Percentiles rank a stretch among this genome's conserved stretches.
These are phyloP conservation scores for Dascillus cervinus DNA, from an alignment of 2,888 invertebrate genomes.

Conservation along the genomic window DNA sequence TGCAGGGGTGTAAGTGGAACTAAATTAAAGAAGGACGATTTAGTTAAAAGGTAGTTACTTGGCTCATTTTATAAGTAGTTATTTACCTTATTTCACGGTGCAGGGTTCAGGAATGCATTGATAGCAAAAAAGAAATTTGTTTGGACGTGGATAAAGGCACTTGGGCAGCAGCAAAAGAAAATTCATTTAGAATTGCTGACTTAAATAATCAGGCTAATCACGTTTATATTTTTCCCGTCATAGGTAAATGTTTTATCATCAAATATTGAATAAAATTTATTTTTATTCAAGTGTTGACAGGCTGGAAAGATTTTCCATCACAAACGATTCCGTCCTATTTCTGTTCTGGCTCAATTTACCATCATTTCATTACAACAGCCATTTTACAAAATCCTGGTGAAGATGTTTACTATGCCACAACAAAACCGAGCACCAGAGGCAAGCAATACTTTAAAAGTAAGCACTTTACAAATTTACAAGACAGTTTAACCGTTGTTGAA, in stretches of 20 bases:
- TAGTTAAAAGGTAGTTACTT: no score
- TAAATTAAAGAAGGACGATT: no score
- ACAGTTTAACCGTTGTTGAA: background rate
- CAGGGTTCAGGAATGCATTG: no score
- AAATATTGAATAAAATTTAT: no score
- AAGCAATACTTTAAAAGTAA: conserved; percentile 5
- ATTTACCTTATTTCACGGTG: no score
- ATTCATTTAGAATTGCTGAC: background rate
- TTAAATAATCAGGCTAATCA: no score
- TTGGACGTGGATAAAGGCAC: background rate
- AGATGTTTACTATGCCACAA: conserved; percentile 2
- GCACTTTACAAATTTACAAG: background rate
- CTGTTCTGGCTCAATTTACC: conserved; percentile 4
- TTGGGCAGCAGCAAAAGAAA: conserved; percentile 1
- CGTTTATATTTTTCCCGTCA: no score
- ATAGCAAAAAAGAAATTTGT: no score
- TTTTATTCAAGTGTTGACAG: conserved; percentile 2
- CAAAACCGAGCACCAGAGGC: conserved; percentile 1
- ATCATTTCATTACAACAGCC: conserved; percentile 1
- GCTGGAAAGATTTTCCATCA: conserved; percentile 4
- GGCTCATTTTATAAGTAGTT: no score
- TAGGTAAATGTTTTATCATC: no score
- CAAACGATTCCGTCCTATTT: background rate
- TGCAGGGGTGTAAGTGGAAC: no score
- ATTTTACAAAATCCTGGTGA: background rate